Evolutionary conservation across 2,797 vertebrate species (phyloP).

Genomic region (Chrysocyon brachyurus): DNA sequence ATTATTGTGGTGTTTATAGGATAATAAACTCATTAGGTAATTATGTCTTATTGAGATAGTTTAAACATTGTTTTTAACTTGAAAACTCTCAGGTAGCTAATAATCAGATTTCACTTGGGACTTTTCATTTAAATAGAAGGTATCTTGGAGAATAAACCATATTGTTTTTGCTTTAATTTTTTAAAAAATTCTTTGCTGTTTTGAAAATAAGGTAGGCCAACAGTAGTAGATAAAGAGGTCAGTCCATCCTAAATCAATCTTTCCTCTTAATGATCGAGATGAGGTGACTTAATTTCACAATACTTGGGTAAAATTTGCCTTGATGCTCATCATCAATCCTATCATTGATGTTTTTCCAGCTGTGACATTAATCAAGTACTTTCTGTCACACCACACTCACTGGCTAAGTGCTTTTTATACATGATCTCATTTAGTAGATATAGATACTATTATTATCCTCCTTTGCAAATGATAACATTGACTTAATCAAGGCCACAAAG

Average conservation of each 20-base stretch:
- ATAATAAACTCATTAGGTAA: constrained; percentile 83
- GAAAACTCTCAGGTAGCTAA: constrained; percentile 75
- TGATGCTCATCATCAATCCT: background rate
- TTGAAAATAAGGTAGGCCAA: constrained; percentile 60
- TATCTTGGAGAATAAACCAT: constrained; percentile 37
- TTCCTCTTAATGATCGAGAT: constrained; percentile 44
- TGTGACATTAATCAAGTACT: constrained; percentile 22
- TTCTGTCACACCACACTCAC: constrained; percentile 39
- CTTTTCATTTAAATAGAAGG: constrained; percentile 71
- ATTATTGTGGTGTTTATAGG: constrained; percentile 79
- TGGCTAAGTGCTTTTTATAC: constrained; percentile 55
- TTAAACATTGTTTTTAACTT: constrained; percentile 74
- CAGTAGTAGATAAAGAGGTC: background rate
- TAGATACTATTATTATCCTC: constrained; percentile 43
- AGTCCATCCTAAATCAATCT: background rate
- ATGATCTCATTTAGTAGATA: constrained; percentile 32
- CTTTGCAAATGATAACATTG: constrained; percentile 40
- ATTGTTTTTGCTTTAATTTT: constrained; percentile 59
- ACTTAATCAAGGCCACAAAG: constrained; percentile 45
- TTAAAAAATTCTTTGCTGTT: constrained; percentile 47
- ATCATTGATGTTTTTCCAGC: background rate
- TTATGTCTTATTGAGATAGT: constrained; percentile 82
- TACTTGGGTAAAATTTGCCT: constrained; percentile 62
- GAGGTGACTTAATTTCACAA: constrained; percentile 14
- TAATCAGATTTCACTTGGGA: constrained; percentile 62